Conservation (phyloP, 2,797 vertebrate genomes). For the Enteromius unitaeniatus region DNA sequence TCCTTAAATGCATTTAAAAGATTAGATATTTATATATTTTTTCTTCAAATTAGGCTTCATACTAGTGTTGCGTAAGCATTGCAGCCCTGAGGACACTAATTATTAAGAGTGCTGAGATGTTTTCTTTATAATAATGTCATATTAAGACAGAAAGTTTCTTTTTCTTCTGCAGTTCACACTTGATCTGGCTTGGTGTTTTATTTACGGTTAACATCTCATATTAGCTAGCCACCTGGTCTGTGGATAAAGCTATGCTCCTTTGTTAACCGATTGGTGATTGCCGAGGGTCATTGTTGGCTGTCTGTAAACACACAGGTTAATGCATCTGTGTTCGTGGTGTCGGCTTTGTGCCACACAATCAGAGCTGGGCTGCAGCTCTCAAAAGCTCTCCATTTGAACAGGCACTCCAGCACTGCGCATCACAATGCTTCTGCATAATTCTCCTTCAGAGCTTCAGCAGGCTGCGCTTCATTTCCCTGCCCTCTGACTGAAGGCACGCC, state of each 20-base stretch:
- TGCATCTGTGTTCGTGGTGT: conserved; percentile 62
- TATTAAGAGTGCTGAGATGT: not conserved
- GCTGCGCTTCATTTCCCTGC: conserved; percentile 47
- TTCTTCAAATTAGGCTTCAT: not conserved
- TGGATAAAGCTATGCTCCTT: conserved; percentile 45
- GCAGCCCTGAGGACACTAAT: not conserved
- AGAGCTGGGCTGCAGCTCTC: conserved; percentile 56
- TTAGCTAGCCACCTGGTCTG: conserved; percentile 53
- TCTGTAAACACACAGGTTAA: conserved; percentile 69
- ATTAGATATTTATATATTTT: conserved; percentile 27
- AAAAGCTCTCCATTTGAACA: conserved; percentile 60
- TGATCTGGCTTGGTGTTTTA: conserved; percentile 31
- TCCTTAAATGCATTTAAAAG: not conserved
- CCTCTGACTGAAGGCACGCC: conserved; percentile 49
- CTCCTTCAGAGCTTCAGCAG: conserved; percentile 49
- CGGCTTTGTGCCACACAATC: conserved; percentile 59
- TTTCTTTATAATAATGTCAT: conserved; percentile 2
- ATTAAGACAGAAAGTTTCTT: not conserved
- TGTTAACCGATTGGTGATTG: conserved; percentile 72
- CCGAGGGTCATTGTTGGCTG: conserved; percentile 70
- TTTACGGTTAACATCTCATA: conserved; percentile 47
- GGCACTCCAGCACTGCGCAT: conserved; percentile 44
- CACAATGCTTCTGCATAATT: conserved; percentile 59
- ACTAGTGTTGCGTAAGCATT: not conserved
- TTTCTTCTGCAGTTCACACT: not conserved